Conservation (phyloP, 1,140 invertebrate species). For the Dendroctonus ponderosae region DNA sequence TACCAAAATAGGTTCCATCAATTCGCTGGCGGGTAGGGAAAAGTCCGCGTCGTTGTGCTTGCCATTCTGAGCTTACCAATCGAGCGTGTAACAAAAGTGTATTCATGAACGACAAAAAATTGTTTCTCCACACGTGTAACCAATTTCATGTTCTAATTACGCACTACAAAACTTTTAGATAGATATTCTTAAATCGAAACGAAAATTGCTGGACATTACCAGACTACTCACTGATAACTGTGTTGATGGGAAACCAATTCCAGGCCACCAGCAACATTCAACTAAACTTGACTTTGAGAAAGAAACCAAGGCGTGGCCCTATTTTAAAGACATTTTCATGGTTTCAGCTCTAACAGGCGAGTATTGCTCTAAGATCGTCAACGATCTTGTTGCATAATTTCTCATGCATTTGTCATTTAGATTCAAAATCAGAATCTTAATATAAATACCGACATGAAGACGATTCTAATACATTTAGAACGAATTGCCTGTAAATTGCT, state of each 20-base stretch:
- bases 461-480: no score
- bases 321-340: slow-evolving; percentile 85
- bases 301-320: slow-evolving; percentile 60
- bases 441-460: no score
- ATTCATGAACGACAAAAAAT: no score
- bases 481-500: no score
- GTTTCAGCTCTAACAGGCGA: slow-evolving; percentile 76
- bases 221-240: slow-evolving; percentile 66
- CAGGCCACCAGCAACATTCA: slow-evolving; percentile 16
- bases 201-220: slow-evolving; percentile 69
- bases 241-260: slow-evolving; percentile 53
- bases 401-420: not conserved
- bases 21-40: no score
- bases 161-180: slow-evolving; percentile 57
- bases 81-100: no score
- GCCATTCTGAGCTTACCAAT: no score
- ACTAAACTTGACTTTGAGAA: slow-evolving; percentile 20
- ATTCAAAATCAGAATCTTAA: no score
- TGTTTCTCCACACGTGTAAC: no score
- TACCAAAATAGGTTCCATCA: no score
- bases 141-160: no score
- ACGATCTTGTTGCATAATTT: not conserved
- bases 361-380: slow-evolving; percentile 53
- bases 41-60: no score
- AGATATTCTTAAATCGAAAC: slow-evolving; percentile 76